Conservation (phyloP, 2,113 vertebrate genomes). For the Centropristis striata region DNA sequence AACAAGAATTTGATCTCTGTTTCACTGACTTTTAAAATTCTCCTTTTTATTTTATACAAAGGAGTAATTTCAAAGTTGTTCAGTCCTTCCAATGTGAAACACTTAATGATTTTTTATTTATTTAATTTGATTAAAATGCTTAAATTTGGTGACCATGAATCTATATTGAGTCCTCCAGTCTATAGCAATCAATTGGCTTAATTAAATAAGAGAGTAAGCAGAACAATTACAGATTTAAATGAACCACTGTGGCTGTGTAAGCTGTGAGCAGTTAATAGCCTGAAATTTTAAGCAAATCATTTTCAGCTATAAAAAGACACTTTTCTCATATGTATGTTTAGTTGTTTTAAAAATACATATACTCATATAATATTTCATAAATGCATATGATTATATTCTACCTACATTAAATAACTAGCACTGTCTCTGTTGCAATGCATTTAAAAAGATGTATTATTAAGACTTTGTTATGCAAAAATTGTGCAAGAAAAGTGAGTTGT, state of each 20-base stretch:
- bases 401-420: background rate
- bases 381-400: background rate
- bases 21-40: background rate
- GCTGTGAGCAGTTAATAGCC: background rate
- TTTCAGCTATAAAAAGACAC: background rate
- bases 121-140: background rate
- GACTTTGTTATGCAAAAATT: too few species aligned
- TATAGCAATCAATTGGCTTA: background rate
- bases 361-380: background rate
- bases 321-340: background rate
- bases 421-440: too few species aligned
- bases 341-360: background rate
- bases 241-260: too few species aligned
- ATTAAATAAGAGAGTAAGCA: background rate
- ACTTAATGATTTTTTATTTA: background rate
- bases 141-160: background rate
- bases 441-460: too few species aligned
- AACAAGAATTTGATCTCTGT: slow-evolving; percentile 51
- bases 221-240: background rate
- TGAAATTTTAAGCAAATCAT: background rate
- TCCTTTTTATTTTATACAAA: background rate
- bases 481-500: too few species aligned
- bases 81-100: background rate
- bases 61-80: background rate
- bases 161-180: background rate